Evolutionary conservation across 2,113 vertebrate genomes (phyloP).

Genomic region (Labeo rohita): DNA sequence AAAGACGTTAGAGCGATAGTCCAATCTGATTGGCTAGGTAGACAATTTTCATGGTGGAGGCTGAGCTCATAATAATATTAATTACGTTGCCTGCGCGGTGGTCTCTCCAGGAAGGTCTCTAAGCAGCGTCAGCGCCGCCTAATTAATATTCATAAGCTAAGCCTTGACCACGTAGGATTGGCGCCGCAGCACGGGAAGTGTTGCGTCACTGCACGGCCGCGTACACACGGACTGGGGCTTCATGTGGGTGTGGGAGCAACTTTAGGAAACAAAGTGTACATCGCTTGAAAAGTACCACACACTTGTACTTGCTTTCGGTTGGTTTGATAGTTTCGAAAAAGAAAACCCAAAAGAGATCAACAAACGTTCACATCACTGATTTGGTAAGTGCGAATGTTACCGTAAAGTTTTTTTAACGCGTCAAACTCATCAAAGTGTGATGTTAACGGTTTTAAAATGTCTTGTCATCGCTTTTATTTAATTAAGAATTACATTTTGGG

Average conservation of each 20-base stretch:
- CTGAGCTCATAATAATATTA: not conserved
- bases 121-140: not conserved
- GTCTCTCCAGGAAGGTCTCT: not conserved
- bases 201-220: slow-evolving; percentile 11
- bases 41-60: not conserved
- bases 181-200: not conserved
- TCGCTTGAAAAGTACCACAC: not conserved
- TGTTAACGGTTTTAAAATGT: not conserved
- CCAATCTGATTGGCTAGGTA: not conserved
- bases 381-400: not conserved
- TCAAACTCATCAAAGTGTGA: not conserved
- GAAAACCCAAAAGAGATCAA: not conserved
- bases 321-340: not conserved
- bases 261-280: slow-evolving; percentile 35
- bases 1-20: not conserved
- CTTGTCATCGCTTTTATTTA: not conserved
- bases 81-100: not conserved
- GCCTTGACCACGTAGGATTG: not conserved
- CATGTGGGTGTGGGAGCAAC: slow-evolving; percentile 40
- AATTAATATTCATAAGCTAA: slow-evolving; percentile 26
- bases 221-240: not conserved
- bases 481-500: not conserved
- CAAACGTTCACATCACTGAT: not conserved
- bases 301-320: not conserved
- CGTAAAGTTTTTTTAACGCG: not conserved